phyloP scores from a whole-genome alignment of 2,797 vertebrate genomes.

The Xenentodon cancila region DNA sequence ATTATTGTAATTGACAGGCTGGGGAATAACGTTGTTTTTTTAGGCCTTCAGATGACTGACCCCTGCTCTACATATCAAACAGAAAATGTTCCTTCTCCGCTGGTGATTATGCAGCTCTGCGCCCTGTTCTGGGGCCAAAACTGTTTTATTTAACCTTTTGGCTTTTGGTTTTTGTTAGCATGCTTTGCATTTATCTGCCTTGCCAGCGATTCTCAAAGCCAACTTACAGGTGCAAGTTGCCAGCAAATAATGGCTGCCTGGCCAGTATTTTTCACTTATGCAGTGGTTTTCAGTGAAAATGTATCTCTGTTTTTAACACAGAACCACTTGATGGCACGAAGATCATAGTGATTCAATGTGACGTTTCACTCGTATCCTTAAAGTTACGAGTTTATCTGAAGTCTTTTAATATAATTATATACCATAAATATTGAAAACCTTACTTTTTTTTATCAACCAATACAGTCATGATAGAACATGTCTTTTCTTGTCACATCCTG shows the following conservation, averaged over 20 bases:
- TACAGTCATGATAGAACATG: too few species aligned
- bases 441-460: too few species aligned
- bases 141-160: constrained; percentile 60
- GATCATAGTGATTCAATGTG: too few species aligned
- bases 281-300: too few species aligned
- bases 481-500: too few species aligned
- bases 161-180: constrained; percentile 42
- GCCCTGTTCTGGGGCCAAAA: constrained; percentile 9
- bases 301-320: too few species aligned
- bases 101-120: constrained; percentile 35
- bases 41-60: not conserved
- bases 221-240: constrained; percentile 25
- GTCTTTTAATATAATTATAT: too few species aligned
- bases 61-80: constrained; percentile 27
- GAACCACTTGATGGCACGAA: too few species aligned
- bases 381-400: too few species aligned
- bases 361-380: too few species aligned
- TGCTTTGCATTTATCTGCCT: constrained; percentile 34
- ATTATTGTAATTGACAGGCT: constrained; percentile 40
- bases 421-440: too few species aligned
- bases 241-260: constrained; percentile 21
- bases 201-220: constrained; percentile 44
- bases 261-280: constrained; percentile 3
- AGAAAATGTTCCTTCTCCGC: constrained; percentile 26
- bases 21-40: constrained; percentile 27